phyloP scores from a whole-genome alignment of 2,113 vertebrate species.

The Alectura lathami region DNA sequence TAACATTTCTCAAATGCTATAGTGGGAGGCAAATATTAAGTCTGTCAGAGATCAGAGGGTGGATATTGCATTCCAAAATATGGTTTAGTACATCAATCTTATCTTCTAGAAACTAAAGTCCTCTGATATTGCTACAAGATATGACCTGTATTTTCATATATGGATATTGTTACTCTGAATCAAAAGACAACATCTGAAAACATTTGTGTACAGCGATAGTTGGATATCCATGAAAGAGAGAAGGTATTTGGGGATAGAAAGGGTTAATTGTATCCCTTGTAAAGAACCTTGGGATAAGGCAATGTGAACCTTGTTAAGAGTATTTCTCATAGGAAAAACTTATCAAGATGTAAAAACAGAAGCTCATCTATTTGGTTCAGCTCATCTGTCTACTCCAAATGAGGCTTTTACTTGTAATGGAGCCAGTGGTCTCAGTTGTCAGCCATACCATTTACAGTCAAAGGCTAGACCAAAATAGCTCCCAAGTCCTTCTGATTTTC shows the following conservation, averaged over 20 bases:
- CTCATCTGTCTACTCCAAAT: slow-evolving; percentile 37
- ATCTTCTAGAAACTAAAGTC: background rate
- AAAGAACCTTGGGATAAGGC: background rate
- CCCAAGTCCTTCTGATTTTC: slow-evolving; percentile 36
- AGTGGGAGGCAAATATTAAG: background rate
- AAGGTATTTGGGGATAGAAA: background rate
- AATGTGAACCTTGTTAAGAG: background rate
- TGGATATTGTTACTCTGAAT: background rate
- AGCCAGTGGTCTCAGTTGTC: slow-evolving; percentile 50
- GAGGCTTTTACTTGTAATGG: slow-evolving; percentile 34
- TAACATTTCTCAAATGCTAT: background rate
- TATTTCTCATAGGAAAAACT: background rate
- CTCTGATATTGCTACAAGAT: background rate
- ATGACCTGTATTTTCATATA: background rate
- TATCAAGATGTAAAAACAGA: background rate
- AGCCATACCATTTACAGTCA: slow-evolving; percentile 62
- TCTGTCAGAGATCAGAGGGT: slow-evolving; percentile 3
- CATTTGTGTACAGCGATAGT: background rate
- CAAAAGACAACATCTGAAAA: background rate
- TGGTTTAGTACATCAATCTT: background rate
- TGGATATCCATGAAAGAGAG: background rate
- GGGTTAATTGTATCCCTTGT: background rate
- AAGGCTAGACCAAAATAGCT: slow-evolving; percentile 55
- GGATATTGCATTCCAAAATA: background rate
- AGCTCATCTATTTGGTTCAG: background rate